Evolutionary conservation across 2,797 vertebrate genomes (phyloP), one percentile per base, ranked within the genome.

Genomic region (Eospalax fontanierii): DNA sequence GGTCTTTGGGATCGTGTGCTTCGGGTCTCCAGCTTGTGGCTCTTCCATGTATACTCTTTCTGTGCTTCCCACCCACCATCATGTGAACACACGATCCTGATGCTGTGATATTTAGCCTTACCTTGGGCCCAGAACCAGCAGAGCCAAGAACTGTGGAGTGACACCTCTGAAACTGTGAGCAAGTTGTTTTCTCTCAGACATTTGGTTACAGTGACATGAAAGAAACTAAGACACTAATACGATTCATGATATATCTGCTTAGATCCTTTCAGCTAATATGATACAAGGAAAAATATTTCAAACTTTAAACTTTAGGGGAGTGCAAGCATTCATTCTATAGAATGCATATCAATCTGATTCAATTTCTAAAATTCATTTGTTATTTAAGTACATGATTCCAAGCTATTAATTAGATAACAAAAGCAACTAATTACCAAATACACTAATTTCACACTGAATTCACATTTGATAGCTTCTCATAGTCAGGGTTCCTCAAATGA

Each of bases 331-430:
- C 33, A 70, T 4, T 18, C 30, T 54, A 22, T 26, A 28, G 24
- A 35, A 28, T 43, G 26, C 22, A 66, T 73, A 78, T 40, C 84
- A 43, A 46, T 79, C 90, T 38, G 8, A 73, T 57, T 73, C 10
- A 65, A 28, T 40, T 76, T 91, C 61, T 63, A 90, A 59, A 89
- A 70, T 87, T 38, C n/a, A 90, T 43, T 40, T 85, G 19, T 68
- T 79, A 82, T 33, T 35, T 73, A 90, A 43, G 16, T 57, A 91
- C 65, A 89, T 7, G 43, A 76, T 91, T 89, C 2, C 16, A 96
- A 74, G 15, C 65, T 19, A n/a, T n/a, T n/a, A n/a, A n/a, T n/a
- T n/a, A n/a, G n/a, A 83, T 33, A 83, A 61, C 19, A 75, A 46
- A 88, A n/a, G 11, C 33, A 73, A 93, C 35, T 75, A 68, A 84